phyloP scores from a whole-genome alignment of 1,140 invertebrate genomes.

The Cyclina sinensis region DNA sequence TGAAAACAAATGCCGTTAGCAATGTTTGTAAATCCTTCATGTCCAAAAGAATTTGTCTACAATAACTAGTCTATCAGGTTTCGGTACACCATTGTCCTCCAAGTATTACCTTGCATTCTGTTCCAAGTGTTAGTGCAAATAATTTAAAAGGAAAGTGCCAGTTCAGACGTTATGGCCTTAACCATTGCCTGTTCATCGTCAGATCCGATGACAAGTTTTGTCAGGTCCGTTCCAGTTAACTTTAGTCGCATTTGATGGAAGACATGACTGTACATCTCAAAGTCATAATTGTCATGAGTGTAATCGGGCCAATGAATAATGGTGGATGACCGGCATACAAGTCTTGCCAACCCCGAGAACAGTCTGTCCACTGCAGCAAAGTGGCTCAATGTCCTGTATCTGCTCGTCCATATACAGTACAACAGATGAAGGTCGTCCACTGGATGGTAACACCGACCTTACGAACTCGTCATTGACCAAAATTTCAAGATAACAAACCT shows the following conservation, averaged over 20 bases:
- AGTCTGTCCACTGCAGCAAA: constrained; percentile 26
- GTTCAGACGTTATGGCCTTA: constrained; percentile 24
- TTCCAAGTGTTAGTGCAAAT: constrained; percentile 33
- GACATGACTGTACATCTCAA: constrained; percentile 6
- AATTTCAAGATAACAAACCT: constrained; percentile 11
- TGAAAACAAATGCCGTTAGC: too few species aligned
- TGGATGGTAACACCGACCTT: neutral
- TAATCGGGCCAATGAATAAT: neutral
- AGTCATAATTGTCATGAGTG: constrained; percentile 33
- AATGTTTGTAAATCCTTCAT: too few species aligned
- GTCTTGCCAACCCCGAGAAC: constrained; percentile 45
- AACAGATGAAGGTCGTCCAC: neutral
- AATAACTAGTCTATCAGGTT: too few species aligned
- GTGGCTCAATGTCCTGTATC: constrained; percentile 10
- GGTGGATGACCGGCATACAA: neutral
- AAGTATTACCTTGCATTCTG: too few species aligned
- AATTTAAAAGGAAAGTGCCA: constrained; percentile 15
- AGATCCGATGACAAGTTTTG: constrained; percentile 46
- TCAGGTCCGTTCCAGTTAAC: neutral
- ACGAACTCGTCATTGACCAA: neutral
- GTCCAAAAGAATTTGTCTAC: too few species aligned
- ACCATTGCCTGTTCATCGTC: constrained; percentile 63
- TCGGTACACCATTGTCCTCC: too few species aligned
- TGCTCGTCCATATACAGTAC: constrained; percentile 46
- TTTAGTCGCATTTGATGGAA: constrained; percentile 24